Evolutionary conservation across 2,888 invertebrate species (phyloP), one percentile per base, ranked within the genome.

Genomic region (Amblyjoppa fuscipennis): DNA sequence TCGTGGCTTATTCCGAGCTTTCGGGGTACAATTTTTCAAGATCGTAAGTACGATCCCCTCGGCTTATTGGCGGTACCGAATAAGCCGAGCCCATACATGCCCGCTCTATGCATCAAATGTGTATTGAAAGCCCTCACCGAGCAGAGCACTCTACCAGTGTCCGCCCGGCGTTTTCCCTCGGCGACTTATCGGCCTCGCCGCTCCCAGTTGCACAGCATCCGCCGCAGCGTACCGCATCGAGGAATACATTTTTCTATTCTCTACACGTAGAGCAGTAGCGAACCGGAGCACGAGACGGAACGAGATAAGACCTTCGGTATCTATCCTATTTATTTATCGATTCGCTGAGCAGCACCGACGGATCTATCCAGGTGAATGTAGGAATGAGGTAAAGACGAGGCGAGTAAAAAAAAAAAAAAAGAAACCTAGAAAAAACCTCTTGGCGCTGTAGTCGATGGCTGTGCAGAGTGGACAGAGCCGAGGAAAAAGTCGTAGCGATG

Each of bases 241-340:
- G 20, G 75, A 34, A 45, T 78, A 7, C 5, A 16, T 45, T 78
- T 28, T 61, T 68, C 16, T 38, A 71, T 70, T 64, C 70, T 61
- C 53, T 34, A 34, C 71, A 79, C 71, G 79, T 79, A 64, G 68
- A 73, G 59, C 45, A 13, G 41, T 45, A 79, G 38, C 56, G 74
- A 31, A 61, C 31, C 64, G 70, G 80, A 28, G 64, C 56, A 56
- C 49, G 75, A 81, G 41, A 68, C 41, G 66, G 38, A 81, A 51
- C 51, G 31, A 68, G 78, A 79, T 74, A 74, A 78, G 70, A 78
- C 70, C 45, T 41, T 41, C 51, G 9, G 64, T 66, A 80, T 64
- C 66, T 69, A 73, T 81, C 53, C 68, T 74, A 68, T 76, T 81
- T 81, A 70, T 81, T 81, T 81, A 76, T 76, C 70, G 76, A 81